Evolutionary conservation across 2,888 invertebrate species (phyloP).

Genomic region (Lottia gigantea): DNA sequence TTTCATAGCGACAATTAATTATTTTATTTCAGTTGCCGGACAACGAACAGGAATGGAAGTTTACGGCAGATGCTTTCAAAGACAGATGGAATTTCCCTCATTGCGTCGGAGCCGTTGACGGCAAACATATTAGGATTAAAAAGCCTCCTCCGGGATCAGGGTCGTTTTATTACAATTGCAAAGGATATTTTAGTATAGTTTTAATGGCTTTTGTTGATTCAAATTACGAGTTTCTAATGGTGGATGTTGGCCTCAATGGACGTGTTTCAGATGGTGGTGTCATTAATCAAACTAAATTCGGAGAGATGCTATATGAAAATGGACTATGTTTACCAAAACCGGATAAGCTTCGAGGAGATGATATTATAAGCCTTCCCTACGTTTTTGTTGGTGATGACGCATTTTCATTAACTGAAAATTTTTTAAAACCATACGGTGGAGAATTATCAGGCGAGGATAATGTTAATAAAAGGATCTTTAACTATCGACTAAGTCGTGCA

Average conservation of each 20-base stretch:
- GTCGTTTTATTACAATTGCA: slow-evolving; percentile 16
- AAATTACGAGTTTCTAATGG: neutral
- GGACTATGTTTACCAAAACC: no score
- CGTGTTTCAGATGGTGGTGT: slow-evolving; percentile 9
- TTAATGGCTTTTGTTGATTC: neutral
- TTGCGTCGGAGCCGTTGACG: slow-evolving; percentile 16
- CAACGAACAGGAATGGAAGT: slow-evolving; percentile 15
- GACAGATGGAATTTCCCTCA: slow-evolving; percentile 14
- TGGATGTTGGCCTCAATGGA: neutral
- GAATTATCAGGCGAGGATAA: no score
- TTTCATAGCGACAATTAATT: no score
- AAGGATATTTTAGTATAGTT: slow-evolving; percentile 13
- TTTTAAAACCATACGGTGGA: slow-evolving; percentile 16
- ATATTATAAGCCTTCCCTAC: slow-evolving; percentile 13
- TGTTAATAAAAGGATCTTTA: slow-evolving; percentile 14
- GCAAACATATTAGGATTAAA: slow-evolving; percentile 19
- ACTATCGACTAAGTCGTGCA: slow-evolving; percentile 13
- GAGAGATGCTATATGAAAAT: no score
- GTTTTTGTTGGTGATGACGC: slow-evolving; percentile 21
- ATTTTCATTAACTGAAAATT: slow-evolving; percentile 16
- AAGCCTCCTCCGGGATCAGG: slow-evolving; percentile 19
- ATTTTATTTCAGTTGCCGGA: neutral
- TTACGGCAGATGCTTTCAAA: slow-evolving; percentile 14
- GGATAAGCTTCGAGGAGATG: neutral
- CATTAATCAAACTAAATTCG: no score